Base-by-base conservation (phyloP, 2,113 vertebrate genomes). In the Forbesichthys agassizii region DNA sequence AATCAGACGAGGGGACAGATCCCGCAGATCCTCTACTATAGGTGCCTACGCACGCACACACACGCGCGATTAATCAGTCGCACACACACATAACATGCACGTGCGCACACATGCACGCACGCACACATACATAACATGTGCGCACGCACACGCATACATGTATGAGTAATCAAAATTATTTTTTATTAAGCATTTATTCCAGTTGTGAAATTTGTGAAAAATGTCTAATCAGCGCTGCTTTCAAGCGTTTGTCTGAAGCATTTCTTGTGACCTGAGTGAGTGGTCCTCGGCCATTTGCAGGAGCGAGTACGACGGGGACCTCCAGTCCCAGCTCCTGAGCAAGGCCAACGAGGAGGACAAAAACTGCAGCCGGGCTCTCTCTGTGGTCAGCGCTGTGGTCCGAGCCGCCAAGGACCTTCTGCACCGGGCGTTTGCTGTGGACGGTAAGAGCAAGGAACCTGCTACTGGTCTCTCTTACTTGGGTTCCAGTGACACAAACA, bases 341-440 rank as follows among this genome's bases (percentile, higher is more conserved):
- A 99, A 98, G 93, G 98, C 98, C 76, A 99, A 98, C 18, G 98
- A 99, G 88, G 97, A 99, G 84, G 98, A 99, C 81, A 99, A 98
- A 88, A 99, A 98, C 74, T 99, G 98, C 78, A 98, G 95, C 88
- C 91, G 98, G 70, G 93, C 97, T 36, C 94, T 99, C 36, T 98
- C 97, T 78, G 98, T 99, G 0, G 97, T 99, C 67, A 97, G 95
- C 27, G 96, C 96, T 61, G 98, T 99, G 79, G 95, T 98, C 48
- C 92, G 95, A 78, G 95, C 96, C 18, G 96, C 98, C 20, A 98
- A 98, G 83, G 98, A 99, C 83, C 93, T 99, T 42, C 91, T 99
- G 74, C 96, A 99, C 84, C 93, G 97, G 78, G 96, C 98, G 55
- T 98, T 99, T 85, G 96, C 96, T 84, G 96, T 98, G 51, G 98